Evolutionary conservation across 2,797 vertebrate species (phyloP), one percentile per base, ranked within the genome.

Genomic region (Phrynocephalus forsythii): DNA sequence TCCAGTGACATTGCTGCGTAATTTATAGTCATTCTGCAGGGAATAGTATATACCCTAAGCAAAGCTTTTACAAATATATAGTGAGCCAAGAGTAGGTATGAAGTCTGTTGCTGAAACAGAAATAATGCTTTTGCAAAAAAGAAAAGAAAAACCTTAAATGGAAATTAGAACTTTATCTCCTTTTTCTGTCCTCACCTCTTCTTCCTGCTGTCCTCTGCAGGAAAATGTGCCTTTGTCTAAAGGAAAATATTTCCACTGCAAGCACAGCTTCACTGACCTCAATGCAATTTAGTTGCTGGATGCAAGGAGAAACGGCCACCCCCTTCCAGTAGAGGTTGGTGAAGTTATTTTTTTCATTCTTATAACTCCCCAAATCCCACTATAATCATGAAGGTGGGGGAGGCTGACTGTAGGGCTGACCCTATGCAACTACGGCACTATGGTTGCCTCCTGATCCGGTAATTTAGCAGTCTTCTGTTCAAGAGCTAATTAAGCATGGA

Each of bases 1-100:
- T 91, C 9, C 71, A 44, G 87, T 89, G 93, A 93, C 85, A 89
- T 2, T 33, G 87, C 84, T 60, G 73, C 0, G 33, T 91, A 91
- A 94, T 94, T 93, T 91, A 94, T 82, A 83, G 0, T 84, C 87
- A 86, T 86, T 69, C 87, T 28, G 77, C 81, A 89, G 85, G 72
- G 86, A 94, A 91, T 76, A 44, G 26, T 1, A 72, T 38, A 88
- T 67, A 13, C 68, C n/a, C 50, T 30, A 66, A 75, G 52, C 24
- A 71, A 87, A 85, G 52, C 33, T 52, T 66, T 81, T 78, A n/a
- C 79, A 92, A 93, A 86, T 0, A 68, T 2, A 83, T 18, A 71
- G 76, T 0, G 75, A 93, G 72, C 73, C 68, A 87, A 84, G n/a
- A 33, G 22, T 38, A 28, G 16, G 28, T 20, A 84, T n/a, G 52